These are phyloP conservation scores for Oxytorus armatus DNA, from an alignment of 2,888 invertebrate genomes.

Conservation along the genomic window DNA sequence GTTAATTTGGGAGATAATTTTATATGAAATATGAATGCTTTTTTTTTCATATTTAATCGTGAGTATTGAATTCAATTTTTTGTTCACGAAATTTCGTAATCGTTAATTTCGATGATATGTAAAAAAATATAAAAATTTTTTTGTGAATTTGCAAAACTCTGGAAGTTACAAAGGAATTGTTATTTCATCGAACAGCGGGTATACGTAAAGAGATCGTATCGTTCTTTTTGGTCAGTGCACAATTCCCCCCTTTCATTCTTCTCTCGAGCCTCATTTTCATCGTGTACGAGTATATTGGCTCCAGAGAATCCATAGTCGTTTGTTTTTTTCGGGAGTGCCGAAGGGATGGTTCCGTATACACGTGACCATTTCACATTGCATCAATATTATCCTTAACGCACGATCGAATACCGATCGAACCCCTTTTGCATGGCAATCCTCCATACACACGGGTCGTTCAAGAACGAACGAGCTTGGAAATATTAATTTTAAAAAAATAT, in stretches of 20 bases:
- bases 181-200: too few relatives aligned
- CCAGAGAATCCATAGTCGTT: constrained; percentile 55
- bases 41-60: too few relatives aligned
- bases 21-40: too few relatives aligned
- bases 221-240: too few relatives aligned
- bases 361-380: constrained; percentile 61
- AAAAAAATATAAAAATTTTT: too few relatives aligned
- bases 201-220: constrained; percentile 18
- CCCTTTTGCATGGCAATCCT: constrained; percentile 63
- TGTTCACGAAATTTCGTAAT: too few relatives aligned
- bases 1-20: too few relatives aligned
- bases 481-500: not conserved
- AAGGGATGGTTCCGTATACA: constrained; percentile 16
- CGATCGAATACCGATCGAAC: constrained; percentile 69
- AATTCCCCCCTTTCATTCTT: constrained; percentile 33
- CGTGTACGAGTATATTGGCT: constrained; percentile 31
- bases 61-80: too few relatives aligned
- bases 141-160: too few relatives aligned
- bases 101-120: too few relatives aligned
- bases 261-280: constrained; percentile 45
- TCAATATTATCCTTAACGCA: constrained; percentile 75
- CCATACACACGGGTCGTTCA: not conserved
- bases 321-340: constrained; percentile 45
- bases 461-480: constrained; percentile 1
- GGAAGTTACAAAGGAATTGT: too few relatives aligned